A percentile compares a stretch with the other conserved stretches of the same genome.
phyloP scores from a whole-genome alignment of 2,888 invertebrate genomes.

The Apamea epomidion region DNA sequence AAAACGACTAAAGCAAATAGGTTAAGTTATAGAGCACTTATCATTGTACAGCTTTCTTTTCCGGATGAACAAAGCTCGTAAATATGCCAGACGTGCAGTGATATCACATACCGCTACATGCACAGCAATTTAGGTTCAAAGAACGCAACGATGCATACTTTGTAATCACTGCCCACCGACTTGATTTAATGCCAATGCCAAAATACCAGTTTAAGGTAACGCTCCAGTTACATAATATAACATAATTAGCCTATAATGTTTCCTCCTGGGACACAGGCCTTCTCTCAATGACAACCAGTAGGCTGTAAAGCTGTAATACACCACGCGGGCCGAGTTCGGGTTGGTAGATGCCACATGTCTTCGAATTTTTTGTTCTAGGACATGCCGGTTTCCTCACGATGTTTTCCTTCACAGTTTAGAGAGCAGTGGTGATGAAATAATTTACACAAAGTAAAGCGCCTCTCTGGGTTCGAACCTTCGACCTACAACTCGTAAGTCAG shows the following conservation, averaged over 20 bases:
- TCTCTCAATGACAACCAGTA: neutral
- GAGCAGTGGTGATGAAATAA: no score
- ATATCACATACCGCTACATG: constrained; percentile 26
- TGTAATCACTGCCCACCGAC: constrained; percentile 20
- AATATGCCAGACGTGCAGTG: constrained; percentile 27
- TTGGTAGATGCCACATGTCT: no score
- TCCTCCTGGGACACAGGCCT: neutral
- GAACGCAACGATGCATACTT: constrained; percentile 40
- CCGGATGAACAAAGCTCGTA: constrained; percentile 41
- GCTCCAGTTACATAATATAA: constrained; percentile 14
- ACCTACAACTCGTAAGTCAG: no score
- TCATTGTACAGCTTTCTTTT: constrained; percentile 34
- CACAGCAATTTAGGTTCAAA: constrained; percentile 21
- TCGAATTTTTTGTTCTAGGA: no score
- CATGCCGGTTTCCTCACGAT: no score
- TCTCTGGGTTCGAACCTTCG: no score
- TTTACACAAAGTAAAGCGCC: no score
- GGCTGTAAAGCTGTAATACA: no score
- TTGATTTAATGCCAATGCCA: constrained; percentile 36
- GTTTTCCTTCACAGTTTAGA: no score
- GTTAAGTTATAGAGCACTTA: constrained; percentile 13
- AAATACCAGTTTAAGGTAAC: constrained; percentile 25
- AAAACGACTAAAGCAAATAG: constrained; percentile 13
- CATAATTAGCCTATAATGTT: neutral
- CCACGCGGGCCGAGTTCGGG: no score